Evolutionary conservation across 2,113 vertebrate genomes (phyloP), one percentile per base, ranked within the genome.

Genomic region (Chrysochloris asiatica): DNA sequence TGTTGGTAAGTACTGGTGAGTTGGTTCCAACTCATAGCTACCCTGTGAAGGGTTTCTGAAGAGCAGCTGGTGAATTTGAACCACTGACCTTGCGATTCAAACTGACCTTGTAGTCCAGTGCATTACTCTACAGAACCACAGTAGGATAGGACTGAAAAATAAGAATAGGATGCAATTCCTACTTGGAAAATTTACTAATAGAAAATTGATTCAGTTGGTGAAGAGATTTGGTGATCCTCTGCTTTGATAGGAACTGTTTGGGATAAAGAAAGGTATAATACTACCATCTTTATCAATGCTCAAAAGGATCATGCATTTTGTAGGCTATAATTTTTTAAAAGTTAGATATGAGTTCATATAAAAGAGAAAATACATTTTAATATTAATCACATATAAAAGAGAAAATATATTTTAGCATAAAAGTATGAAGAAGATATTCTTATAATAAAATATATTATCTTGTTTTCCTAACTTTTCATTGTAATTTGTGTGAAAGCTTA

Each of bases 351-450:
- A 65, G 7, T 81, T 16, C 1, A 50, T 59, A 90, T 94, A 45
- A 56, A 80, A 76, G 33, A 65, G 24, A 89, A 79, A 59, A 81
- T 77, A 77, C 38, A 59, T 89, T 78, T 89, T 43, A 86, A 50
- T 45, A 79, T 11, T n/a, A 69, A 92, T 71, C 48, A 73, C 24
- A 72, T 8, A 45, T 80, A 24, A 77, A 63, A 22, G 50, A 28
- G 45, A 38, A 43, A 22, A 85, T 54, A 36, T 43, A n/a, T n/a
- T n/a, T n/a, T n/a, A n/a, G n/a, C 8, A 67, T 75, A 30, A 85
- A 56, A n/a, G n/a, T n/a, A n/a, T n/a, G n/a, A n/a, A n/a, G n/a
- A n/a, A n/a, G n/a, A n/a, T n/a, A n/a, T n/a, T n/a, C n/a, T n/a
- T n/a, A n/a, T n/a, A n/a, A n/a, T n/a, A n/a, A n/a, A n/a, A n/a